Evolutionary conservation across 2,113 vertebrate genomes (phyloP), one percentile per base, ranked within the genome.

Genomic region (Tetrax tetrax): DNA sequence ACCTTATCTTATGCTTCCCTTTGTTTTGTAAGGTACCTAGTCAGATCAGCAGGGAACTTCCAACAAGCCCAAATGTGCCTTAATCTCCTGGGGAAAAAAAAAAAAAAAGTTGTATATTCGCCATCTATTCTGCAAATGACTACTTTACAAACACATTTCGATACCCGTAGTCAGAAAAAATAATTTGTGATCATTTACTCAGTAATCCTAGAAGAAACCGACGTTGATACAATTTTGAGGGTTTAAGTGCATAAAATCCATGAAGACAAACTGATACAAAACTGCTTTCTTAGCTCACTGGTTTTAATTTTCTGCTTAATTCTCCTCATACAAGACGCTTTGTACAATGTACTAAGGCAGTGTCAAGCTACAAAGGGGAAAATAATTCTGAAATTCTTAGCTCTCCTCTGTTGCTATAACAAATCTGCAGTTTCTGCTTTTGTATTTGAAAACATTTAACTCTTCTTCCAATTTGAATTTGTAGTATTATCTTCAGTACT

Each of bases 61-160:
- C 3, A 81, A 84, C 20, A 60, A 95, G 77, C 29, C 35, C 57
- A 84, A 87, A 84, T 79, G 20, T 80, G 51, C 56, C 35, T 15
- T 33, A 72, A 8, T 27, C 18, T 72, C 19, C 29, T 80, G 35
- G 2, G 31, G 54, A 38, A 56, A 89, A 12, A 12, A 57, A 82
- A 35, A 18, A 4, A 1, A 50, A 14, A 37, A 71, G 33, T 76
- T 66, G 29, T 27, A 23, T 76, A 72, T 82, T 89, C 28, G 37
- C 50, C 81, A 84, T 90, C 83, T 96, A 70, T 75, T 95, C 90
- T 87, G 57, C 93, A 97, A 93, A 84, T 69, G 77, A 59, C 74
- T 79, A 7, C 47, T 93, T 92, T 74, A 60, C 47, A 93, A 93
- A 91, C 31, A 68, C 56, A 68, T 63, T 94, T 85, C 71, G 70